Evolutionary conservation across 2,797 vertebrate genomes (phyloP), one percentile per base, ranked within the genome.

Genomic region (Clamator glandarius): DNA sequence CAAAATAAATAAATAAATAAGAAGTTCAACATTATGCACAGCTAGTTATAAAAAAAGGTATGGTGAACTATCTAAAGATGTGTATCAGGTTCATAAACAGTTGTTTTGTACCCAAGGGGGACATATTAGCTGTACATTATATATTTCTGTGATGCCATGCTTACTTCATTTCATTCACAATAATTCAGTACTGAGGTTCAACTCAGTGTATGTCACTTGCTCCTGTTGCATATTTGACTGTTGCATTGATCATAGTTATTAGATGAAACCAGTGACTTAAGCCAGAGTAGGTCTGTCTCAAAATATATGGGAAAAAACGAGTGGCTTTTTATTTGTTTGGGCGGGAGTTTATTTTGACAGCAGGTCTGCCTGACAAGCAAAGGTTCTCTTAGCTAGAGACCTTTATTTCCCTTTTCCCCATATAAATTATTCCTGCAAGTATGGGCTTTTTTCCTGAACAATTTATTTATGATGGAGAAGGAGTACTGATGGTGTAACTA

Each of bases 111-210:
- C 94, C 97, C 95, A 44, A 94, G 82, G 93, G 95, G 97, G 89
- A 92, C 95, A 70, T 90, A 91, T 95, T 97, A 96, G 92, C 94
- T 96, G 91, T 93, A 96, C 95, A 26, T 96, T 97, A 94, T 95
- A 91, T 96, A 96, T 90, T 97, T 96, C 96, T 94, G 86, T 92
- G 76, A 95, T 86, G 96, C 94, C 92, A 50, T 96, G 92, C 96
- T 96, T 97, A 93, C 90, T 97, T 96, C 46, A 90, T 95, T 97
- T 97, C 93, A 90, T 90, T 95, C 90, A 92, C 90, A 94, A 17
- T 91, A 96, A 93, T 76, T 91, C 93, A 95, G 74, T 84, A 83
- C 89, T 91, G 89, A 94, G 84, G 80, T 92, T 94, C 91, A 82
- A 81, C 91, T 89, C 89, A 91, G 92, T 41, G 51, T 93, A 95